Evolutionary conservation across 2,113 vertebrate genomes (phyloP).

Genomic region (Thymallus thymallus): DNA sequence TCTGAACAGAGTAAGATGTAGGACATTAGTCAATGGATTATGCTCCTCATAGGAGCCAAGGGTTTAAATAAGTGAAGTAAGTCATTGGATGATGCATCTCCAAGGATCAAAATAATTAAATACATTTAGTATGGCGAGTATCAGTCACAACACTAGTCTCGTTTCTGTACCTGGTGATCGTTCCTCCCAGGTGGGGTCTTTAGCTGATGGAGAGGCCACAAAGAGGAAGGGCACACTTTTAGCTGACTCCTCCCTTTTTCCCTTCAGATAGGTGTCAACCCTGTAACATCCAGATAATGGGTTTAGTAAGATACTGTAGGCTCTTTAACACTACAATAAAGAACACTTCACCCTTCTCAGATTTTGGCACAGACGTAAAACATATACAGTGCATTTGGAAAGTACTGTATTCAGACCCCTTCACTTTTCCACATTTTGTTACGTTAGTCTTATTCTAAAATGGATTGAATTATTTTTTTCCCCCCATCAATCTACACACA

Average conservation of each 20-base stretch:
- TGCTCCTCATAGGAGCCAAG: background rate
- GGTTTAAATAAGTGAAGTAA: background rate
- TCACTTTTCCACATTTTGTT: too few relatives aligned
- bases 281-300: slow-evolving; percentile 60
- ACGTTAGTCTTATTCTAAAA: too few relatives aligned
- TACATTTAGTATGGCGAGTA: background rate
- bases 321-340: background rate
- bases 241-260: slow-evolving; percentile 74
- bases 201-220: slow-evolving; percentile 80
- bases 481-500: too few relatives aligned
- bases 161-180: slow-evolving; percentile 79
- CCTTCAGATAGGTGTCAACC: slow-evolving; percentile 58
- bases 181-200: slow-evolving; percentile 87
- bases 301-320: background rate
- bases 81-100: background rate
- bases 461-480: too few relatives aligned
- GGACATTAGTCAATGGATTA: background rate
- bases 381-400: too few relatives aligned
- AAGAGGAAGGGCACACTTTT: slow-evolving; percentile 78
- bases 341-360: background rate
- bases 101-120: background rate
- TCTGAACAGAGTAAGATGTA: too few relatives aligned
- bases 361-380: slow-evolving; percentile 5
- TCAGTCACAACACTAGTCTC: background rate
- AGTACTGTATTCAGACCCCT: too few relatives aligned